These are phyloP conservation scores for Hypercompe scribonia DNA, from an alignment of 2,888 invertebrate species.

Conservation along the genomic window DNA sequence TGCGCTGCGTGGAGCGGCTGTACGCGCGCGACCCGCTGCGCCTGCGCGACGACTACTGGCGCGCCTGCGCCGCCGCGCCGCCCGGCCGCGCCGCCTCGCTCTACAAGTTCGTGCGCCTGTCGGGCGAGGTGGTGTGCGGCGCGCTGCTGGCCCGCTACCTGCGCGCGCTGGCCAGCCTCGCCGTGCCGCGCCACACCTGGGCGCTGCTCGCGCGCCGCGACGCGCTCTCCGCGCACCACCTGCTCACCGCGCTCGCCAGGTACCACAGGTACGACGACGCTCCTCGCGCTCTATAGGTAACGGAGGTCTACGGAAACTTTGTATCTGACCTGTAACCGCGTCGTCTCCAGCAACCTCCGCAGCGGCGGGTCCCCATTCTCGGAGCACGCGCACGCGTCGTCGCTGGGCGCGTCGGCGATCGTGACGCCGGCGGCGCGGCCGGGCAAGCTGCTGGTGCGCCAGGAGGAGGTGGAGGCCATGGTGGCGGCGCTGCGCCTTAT, in stretches of 20 bases:
- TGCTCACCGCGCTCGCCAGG: conserved; percentile 88
- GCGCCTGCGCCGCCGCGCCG: conserved; percentile 77
- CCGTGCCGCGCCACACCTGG: conserved; percentile 92
- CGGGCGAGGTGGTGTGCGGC: conserved; percentile 94
- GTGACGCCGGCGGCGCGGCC: conserved; percentile 71
- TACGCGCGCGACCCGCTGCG: conserved; percentile 92
- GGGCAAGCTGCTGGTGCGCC: conserved; percentile 74
- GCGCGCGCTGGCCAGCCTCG: conserved; percentile 93
- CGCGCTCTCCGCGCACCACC: conserved; percentile 75
- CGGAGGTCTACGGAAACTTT: too few relatives aligned
- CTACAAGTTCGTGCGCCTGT: conserved; percentile 95
- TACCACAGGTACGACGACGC: conserved; percentile 91
- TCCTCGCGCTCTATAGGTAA: too few relatives aligned
- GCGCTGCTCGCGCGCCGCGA: conserved; percentile 76
- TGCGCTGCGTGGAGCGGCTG: conserved; percentile 92
- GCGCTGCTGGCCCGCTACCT: conserved; percentile 95
- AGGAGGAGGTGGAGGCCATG: conserved; percentile 91
- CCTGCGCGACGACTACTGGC: conserved; percentile 94
- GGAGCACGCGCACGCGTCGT: conserved; percentile 82
- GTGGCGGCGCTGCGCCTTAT: conserved; percentile 93
- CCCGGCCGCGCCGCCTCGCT: conserved; percentile 91
- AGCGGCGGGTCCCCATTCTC: conserved; percentile 88
- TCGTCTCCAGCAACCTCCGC: conserved; percentile 86
- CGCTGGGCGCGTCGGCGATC: conserved; percentile 80
- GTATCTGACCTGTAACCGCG: too few relatives aligned